Conservation (phyloP, 2,888 invertebrate genomes). For the Cantharis nigra region DNA sequence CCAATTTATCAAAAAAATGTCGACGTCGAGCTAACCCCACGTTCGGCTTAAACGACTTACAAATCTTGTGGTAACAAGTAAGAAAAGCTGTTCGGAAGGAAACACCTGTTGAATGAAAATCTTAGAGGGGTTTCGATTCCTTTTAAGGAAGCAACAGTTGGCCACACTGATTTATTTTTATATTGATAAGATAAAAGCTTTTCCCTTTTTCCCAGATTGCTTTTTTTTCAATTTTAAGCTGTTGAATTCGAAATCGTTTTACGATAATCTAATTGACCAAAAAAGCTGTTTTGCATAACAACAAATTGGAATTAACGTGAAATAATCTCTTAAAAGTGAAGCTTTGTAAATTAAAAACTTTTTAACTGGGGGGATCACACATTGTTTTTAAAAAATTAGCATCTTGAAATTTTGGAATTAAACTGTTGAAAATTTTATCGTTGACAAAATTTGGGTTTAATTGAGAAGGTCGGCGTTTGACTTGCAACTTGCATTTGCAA, state of each 20-base stretch:
- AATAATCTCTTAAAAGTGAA: background rate
- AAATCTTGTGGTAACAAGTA: conserved; percentile 26
- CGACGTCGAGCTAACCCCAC: conserved; percentile 1
- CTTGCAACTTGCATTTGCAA: conserved; percentile 18
- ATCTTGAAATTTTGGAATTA: background rate
- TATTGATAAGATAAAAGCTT: background rate
- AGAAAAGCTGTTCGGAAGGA: conserved; percentile 36
- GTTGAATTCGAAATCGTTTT: background rate
- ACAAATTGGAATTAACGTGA: background rate
- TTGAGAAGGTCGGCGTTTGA: background rate
- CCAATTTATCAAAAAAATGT: background rate
- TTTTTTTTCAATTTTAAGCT: background rate
- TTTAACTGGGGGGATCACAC: background rate
- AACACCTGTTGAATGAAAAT: conserved; percentile 41
- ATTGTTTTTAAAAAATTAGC: background rate
- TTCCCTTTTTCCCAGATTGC: background rate
- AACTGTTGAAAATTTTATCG: background rate
- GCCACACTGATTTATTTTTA: conserved; percentile 29
- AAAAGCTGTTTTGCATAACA: background rate
- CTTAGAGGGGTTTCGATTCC: conserved; percentile 34
- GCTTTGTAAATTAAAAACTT: background rate
- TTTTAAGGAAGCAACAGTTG: conserved; percentile 42
- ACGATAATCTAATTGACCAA: background rate
- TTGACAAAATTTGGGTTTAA: background rate
- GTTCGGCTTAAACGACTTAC: conserved; percentile 20